These are phyloP conservation scores for Apamea monoglypha DNA, from an alignment of 2,888 invertebrate species.

Conservation along the genomic window DNA sequence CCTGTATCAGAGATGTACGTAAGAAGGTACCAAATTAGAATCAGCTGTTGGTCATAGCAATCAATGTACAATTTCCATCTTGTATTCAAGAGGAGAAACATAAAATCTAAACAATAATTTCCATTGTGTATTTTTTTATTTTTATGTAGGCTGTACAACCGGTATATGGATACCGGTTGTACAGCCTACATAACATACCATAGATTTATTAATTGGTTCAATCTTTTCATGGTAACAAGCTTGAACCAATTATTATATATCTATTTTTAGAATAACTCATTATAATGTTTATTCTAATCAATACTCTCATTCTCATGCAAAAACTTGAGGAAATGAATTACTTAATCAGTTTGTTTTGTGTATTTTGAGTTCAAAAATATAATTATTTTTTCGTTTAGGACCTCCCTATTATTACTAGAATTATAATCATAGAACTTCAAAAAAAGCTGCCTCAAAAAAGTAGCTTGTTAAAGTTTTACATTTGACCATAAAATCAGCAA, in stretches of 20 bases:
- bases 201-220: neutral
- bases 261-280: slow-evolving; percentile 12
- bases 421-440: neutral
- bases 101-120: neutral
- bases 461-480: neutral
- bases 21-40: neutral
- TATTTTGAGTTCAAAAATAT: neutral
- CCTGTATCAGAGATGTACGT: no score
- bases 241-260: neutral
- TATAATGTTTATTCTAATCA: slow-evolving; percentile 20
- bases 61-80: neutral
- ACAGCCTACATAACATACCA: neutral
- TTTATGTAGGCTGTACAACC: slow-evolving; percentile 10
- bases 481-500: neutral
- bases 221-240: neutral
- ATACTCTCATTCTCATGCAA: slow-evolving; percentile 22
- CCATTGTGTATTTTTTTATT: neutral
- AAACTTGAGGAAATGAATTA: slow-evolving; percentile 19
- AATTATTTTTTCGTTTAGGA: neutral
- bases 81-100: neutral
- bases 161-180: neutral
- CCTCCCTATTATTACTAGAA: neutral
- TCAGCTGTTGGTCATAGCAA: neutral
- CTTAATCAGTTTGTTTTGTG: neutral
- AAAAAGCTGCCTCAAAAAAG: neutral